Conservation (phyloP, 1,140 invertebrate genomes). For the Aphelinus atriplicis region DNA sequence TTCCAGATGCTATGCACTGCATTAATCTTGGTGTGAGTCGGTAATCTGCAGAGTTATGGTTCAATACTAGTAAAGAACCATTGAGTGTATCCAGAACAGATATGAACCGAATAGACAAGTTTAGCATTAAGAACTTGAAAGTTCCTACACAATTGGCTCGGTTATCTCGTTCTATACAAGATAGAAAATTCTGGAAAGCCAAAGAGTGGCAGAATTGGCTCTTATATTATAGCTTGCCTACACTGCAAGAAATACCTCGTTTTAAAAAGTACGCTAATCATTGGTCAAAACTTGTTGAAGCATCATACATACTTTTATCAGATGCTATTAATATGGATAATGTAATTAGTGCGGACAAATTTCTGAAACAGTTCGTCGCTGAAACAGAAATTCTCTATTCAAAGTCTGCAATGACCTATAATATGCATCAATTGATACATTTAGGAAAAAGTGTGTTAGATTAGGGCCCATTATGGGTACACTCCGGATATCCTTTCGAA, state of each 20-base stretch:
- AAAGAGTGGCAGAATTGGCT: constrained; percentile 31
- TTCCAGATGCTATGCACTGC: constrained; percentile 40
- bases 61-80: constrained; percentile 9
- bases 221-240: constrained; percentile 9
- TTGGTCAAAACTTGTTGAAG: constrained; percentile 5
- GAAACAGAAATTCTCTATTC: constrained; percentile 26
- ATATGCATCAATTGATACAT: constrained; percentile 42
- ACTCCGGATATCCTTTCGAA: constrained; percentile 41
- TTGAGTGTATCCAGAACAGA: constrained; percentile 1
- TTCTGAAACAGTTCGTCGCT: constrained; percentile 16
- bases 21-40: constrained; percentile 28
- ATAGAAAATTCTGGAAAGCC: constrained; percentile 19
- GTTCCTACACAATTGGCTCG: constrained; percentile 3
- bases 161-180: background rate
- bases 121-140: background rate
- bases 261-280: background rate
- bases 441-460: constrained; percentile 33
- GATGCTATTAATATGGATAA: background rate
- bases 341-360: background rate
- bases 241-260: background rate
- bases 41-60: constrained; percentile 40
- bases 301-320: constrained; percentile 13
- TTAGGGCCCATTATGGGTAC: constrained; percentile 37
- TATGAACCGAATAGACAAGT: background rate
- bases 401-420: constrained; percentile 37